Conservation (phyloP, 2,113 vertebrate species). For the Solenodon paradoxus region DNA sequence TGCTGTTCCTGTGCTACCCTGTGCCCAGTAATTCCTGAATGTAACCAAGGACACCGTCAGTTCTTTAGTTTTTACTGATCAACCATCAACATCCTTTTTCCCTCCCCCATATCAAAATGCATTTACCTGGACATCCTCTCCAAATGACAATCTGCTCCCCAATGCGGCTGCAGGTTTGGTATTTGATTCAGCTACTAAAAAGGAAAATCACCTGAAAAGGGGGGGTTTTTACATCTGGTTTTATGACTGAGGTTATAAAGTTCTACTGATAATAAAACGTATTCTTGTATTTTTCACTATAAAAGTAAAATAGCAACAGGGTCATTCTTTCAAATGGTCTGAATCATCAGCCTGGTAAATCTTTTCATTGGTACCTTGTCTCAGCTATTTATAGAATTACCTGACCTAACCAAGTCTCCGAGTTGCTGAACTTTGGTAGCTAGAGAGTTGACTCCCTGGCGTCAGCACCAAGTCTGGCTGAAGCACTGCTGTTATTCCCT, state of each 20-base stretch:
- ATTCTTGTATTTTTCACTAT: neutral
- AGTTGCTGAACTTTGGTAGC: too few species aligned
- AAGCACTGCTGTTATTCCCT: neutral
- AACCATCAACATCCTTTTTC: neutral
- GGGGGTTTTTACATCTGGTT: neutral
- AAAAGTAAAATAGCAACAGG: neutral
- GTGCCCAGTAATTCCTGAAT: neutral
- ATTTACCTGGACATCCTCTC: neutral
- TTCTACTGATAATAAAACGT: neutral
- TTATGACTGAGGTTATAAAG: neutral
- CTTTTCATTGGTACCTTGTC: neutral
- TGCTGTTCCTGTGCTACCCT: neutral
- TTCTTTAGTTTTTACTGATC: neutral
- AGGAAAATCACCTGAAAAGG: neutral
- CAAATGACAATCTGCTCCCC: neutral
- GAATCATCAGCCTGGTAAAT: neutral
- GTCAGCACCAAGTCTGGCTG: neutral
- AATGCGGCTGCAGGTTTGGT: neutral
- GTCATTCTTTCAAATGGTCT: neutral
- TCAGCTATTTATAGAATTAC: neutral
- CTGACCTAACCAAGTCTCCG: neutral
- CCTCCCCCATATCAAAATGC: neutral
- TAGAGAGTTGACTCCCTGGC: too few species aligned
- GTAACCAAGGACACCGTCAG: neutral
- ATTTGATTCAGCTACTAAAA: neutral